Evolutionary conservation across 2,888 invertebrate genomes (phyloP).

Genomic region (Meliscaeva auricollis): DNA sequence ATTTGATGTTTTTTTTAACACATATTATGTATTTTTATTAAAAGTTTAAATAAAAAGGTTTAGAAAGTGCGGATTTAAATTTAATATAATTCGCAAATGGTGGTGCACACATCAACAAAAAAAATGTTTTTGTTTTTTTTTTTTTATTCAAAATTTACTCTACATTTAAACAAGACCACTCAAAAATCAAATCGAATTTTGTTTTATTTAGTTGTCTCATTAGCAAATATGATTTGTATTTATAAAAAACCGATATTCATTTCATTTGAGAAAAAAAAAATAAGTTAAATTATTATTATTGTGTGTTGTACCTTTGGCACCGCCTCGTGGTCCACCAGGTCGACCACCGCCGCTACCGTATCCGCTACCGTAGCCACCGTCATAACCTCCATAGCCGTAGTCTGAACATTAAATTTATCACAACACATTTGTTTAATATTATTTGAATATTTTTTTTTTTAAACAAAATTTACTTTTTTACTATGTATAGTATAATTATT

Average conservation of each 20-base stretch:
- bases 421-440: conserved; percentile 67
- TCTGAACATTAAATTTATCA: conserved; percentile 85
- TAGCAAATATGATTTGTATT: conserved; percentile 32
- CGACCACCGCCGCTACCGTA: conserved; percentile 94
- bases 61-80: conserved; percentile 27
- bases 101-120: conserved; percentile 68
- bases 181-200: conserved; percentile 61
- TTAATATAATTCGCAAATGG: conserved; percentile 45
- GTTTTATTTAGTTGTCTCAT: conserved; percentile 50
- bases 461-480: conserved; percentile 66
- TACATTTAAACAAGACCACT: conserved; percentile 52
- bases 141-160: conserved; percentile 1
- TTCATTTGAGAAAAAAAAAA: conserved; percentile 51
- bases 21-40: neutral
- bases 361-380: conserved; percentile 93
- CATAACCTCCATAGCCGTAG: conserved; percentile 85
- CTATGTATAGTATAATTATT: conserved; percentile 37
- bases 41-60: neutral
- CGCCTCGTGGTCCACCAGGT: conserved; percentile 92
- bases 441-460: conserved; percentile 52
- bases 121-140: conserved; percentile 5
- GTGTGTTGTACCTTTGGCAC: conserved; percentile 90
- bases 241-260: conserved; percentile 57
- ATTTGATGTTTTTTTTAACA: neutral
- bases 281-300: conserved; percentile 57